Percentiles rank a stretch among this genome's conserved stretches.
Evolutionary conservation across 1,140 invertebrate species (phyloP).

Genomic region (Carposina sasakii): DNA sequence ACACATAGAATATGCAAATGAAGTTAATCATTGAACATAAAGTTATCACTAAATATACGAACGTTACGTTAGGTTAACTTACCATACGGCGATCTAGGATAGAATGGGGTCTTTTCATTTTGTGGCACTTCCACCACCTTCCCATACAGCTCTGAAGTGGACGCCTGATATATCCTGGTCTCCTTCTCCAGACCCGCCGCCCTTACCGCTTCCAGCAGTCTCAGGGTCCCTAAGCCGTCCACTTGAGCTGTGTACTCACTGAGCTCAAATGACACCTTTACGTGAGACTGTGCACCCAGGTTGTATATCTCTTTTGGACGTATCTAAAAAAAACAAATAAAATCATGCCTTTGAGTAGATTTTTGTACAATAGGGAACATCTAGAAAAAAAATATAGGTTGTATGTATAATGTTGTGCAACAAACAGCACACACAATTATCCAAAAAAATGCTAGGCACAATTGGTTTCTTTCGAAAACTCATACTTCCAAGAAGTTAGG

Average conservation of each 20-base stretch:
- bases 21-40: too few species aligned
- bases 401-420: too few species aligned
- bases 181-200: constrained; percentile 90
- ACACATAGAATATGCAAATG: too few species aligned
- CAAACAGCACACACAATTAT: too few species aligned
- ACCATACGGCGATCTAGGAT: constrained; percentile 99
- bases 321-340: too few species aligned
- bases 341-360: too few species aligned
- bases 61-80: constrained; percentile 34
- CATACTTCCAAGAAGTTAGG: too few species aligned
- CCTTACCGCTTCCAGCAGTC: constrained; percentile 95
- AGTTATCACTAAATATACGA: too few species aligned
- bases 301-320: constrained; percentile 98
- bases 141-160: constrained; percentile 98
- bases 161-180: constrained; percentile 98
- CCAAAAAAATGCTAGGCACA: too few species aligned
- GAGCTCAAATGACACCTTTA: constrained; percentile 97
- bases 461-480: too few species aligned
- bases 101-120: constrained; percentile 98
- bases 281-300: constrained; percentile 99
- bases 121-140: constrained; percentile 97
- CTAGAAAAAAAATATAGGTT: too few species aligned
- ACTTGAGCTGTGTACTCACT: constrained; percentile 99
- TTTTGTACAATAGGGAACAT: too few species aligned
- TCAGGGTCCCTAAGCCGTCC: constrained; percentile 96